These are phyloP conservation scores for Lottia scabra DNA, from an alignment of 2,888 invertebrate genomes.

Conservation along the genomic window DNA sequence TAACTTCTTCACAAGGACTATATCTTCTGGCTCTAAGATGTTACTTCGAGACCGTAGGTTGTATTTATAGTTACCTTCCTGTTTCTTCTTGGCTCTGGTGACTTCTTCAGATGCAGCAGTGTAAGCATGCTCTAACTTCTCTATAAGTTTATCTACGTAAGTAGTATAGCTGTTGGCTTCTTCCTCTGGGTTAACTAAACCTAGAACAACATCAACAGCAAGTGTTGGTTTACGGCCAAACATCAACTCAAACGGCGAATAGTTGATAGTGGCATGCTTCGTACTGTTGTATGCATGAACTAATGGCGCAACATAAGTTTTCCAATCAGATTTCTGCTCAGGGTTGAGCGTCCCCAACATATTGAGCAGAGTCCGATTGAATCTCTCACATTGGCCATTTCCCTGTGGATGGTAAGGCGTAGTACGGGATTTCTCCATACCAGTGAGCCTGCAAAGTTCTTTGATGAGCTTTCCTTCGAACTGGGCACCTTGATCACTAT, in stretches of 20 bases:
- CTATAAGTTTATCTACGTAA: background rate
- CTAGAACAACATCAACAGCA: background rate
- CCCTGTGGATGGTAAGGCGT: constrained; percentile 25
- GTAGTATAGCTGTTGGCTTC: background rate
- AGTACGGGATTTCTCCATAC: constrained; percentile 16
- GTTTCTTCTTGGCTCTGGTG: no score
- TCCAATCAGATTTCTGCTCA: constrained; percentile 21
- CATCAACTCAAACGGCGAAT: constrained; percentile 21
- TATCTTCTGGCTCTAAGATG: no score
- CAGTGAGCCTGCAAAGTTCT: no score
- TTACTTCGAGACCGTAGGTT: no score
- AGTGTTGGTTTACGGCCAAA: background rate
- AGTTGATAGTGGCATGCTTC: constrained; percentile 14
- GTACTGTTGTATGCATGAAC: constrained; percentile 25
- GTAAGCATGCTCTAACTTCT: background rate
- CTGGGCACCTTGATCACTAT: no score
- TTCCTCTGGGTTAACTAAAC: background rate
- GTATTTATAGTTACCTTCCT: no score
- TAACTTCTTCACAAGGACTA: no score
- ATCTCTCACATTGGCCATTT: constrained; percentile 20
- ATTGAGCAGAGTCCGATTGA: constrained; percentile 18
- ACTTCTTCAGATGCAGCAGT: background rate
- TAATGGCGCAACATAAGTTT: constrained; percentile 13
- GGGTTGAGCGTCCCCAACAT: constrained; percentile 16
- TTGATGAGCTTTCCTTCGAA: no score